Evolutionary conservation across 2,888 invertebrate genomes (phyloP).

Genomic region (Eustalomyia histrio): DNA sequence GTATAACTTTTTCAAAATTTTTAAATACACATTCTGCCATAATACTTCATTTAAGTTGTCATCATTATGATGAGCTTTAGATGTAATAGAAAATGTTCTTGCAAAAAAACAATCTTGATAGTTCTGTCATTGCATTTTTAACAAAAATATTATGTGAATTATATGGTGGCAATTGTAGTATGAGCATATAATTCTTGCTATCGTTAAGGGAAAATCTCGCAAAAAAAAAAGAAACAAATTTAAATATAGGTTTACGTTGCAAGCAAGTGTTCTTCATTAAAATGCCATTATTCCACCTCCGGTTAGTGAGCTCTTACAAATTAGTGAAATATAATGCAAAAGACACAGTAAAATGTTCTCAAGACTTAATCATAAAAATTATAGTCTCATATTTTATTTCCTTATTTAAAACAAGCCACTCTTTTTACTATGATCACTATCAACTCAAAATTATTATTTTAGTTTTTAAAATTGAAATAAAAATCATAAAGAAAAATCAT

Average conservation of each 20-base stretch:
- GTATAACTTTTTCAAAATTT: neutral
- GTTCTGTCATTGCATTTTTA: conserved; percentile 1
- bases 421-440: neutral
- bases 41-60: conserved; percentile 23
- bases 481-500: conserved; percentile 5
- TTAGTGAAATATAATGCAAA: conserved; percentile 7
- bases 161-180: neutral
- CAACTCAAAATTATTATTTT: neutral
- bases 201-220: conserved; percentile 48
- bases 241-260: conserved; percentile 44
- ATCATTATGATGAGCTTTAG: conserved; percentile 6
- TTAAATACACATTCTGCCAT: neutral
- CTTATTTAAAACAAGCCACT: conserved; percentile 30
- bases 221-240: conserved; percentile 15
- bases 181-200: conserved; percentile 7
- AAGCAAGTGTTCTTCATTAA: conserved; percentile 31
- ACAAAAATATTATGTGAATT: neutral
- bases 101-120: neutral
- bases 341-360: conserved; percentile 39
- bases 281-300: conserved; percentile 50
- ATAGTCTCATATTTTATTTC: conserved; percentile 49
- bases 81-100: neutral
- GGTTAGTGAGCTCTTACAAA: conserved; percentile 18
- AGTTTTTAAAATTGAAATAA: neutral
- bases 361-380: conserved; percentile 57